These are phyloP conservation scores for Grammomys dolichurus DNA, from an alignment of 2,113 vertebrate genomes.

Conservation along the genomic window DNA sequence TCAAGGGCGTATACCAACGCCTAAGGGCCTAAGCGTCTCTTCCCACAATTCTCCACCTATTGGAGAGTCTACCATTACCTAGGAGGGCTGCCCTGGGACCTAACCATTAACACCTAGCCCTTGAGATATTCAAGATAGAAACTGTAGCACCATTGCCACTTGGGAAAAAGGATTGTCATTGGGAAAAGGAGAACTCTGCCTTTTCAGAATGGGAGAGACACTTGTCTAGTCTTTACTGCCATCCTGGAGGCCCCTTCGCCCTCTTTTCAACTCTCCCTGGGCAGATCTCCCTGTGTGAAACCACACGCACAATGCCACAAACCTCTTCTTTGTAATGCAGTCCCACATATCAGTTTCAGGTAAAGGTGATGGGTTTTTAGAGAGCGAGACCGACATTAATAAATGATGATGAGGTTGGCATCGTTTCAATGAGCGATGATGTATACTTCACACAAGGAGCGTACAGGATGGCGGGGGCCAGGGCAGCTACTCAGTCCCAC, in stretches of 20 bases:
- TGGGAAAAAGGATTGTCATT: not conserved
- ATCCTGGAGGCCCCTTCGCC: not conserved
- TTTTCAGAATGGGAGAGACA: not conserved
- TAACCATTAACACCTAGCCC: not conserved
- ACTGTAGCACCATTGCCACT: no score
- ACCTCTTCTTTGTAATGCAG: not conserved
- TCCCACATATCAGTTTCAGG: not conserved
- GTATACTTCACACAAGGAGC: not conserved
- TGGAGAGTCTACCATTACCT: not conserved
- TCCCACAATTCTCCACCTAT: not conserved
- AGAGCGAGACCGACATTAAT: not conserved
- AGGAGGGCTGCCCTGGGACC: not conserved
- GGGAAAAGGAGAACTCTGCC: not conserved
- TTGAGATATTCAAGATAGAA: not conserved
- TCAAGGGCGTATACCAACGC: not conserved
- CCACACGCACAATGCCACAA: rapidly evolving
- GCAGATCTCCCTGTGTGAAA: not conserved
- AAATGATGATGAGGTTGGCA: not conserved
- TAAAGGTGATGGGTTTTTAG: not conserved
- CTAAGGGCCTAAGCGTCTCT: not conserved
- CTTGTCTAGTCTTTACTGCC: not conserved
- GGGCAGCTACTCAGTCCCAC: not conserved
- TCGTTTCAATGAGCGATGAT: not conserved
- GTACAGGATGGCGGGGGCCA: not conserved
- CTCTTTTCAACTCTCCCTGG: not conserved